Base-by-base conservation (phyloP, 2,113 vertebrate genomes). In the Dipodomys stephensi region DNA sequence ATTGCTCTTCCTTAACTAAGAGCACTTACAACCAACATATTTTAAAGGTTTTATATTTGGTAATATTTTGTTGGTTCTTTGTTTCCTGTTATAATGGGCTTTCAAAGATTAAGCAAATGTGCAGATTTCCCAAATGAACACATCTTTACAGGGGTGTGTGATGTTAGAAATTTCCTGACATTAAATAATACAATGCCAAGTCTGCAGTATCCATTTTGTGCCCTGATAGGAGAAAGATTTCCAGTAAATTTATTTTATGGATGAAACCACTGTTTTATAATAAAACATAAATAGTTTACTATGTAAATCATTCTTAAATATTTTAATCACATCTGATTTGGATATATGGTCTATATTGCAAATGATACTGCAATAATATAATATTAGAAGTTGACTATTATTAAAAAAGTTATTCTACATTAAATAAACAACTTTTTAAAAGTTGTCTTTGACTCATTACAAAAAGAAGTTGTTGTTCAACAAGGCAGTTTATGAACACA, bases 1-100 rank as follows among this genome's bases (percentile, higher is more conserved):
- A 90, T 84, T 94, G 87, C 62, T 94, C 74, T 86, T 95, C 53
- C 46, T 53, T 92, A 88, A 95, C 39, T 88, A 60, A 96, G 39
- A 91, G 35, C n/a, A 95, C 22, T 85, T 95, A 96, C 19, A 95
- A 82, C 30, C 79, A 95, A 94, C 86, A 77, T 88, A 83, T 46
- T 90, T 95, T 94, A 87, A 28, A 9, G 83, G 27, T 49, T 94
- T 96, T 93, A 95, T 96, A 90, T 95, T 64, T 83, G 57, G 28
- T 35, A 93, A 60, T 10, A 25, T 57, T 94, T 88, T 83, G 86
- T 88, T 78, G 91, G 74, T 91, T 93, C 39, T 64, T 88, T 91
- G 72, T 80, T 92, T 73, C 91, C 62, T 30, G 90, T 76, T 87
- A 92, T 39, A 94, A 87, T 32, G 74, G 80, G 7, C 23, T 93